Percentiles rank a stretch among this genome's conserved stretches.
Conservation (phyloP, 2,797 vertebrate genomes). For the Decapterus maruadsi region DNA sequence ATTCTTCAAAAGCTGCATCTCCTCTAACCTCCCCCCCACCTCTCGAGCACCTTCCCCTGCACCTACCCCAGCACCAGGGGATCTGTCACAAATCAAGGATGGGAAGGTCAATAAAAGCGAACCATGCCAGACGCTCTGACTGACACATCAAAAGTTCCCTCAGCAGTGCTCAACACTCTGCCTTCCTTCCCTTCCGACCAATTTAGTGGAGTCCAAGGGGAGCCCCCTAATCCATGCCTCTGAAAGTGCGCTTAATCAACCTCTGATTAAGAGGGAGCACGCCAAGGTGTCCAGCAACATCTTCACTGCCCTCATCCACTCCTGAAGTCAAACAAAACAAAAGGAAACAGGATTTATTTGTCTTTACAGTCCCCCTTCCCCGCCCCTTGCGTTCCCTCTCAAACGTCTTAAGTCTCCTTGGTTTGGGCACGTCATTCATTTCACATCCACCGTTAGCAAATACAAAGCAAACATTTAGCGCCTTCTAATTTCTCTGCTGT, state of each 20-base stretch:
- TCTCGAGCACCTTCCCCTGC: conserved; percentile 24
- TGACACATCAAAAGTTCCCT: conserved; percentile 75
- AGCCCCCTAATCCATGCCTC: conserved; percentile 77
- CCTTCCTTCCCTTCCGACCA: conserved; percentile 77
- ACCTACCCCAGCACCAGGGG: conserved; percentile 66
- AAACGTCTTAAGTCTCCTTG: conserved; percentile 49
- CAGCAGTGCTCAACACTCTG: conserved; percentile 48
- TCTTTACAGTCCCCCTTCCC: conserved; percentile 20
- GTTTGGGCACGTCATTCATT: conserved; percentile 41
- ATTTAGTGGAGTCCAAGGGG: conserved; percentile 74
- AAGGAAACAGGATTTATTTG: conserved; percentile 58
- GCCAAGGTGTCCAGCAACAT: conserved; percentile 64
- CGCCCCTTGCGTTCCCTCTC: conserved; percentile 19
- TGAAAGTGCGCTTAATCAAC: conserved; percentile 74
- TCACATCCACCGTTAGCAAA: conserved; percentile 54
- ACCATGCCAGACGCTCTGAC: conserved; percentile 66
- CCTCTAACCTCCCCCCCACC: conserved; percentile 54
- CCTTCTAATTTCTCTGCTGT: conserved; percentile 51
- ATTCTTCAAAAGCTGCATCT: conserved; percentile 71
- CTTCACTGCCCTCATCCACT: conserved; percentile 35
- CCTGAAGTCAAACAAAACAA: conserved; percentile 52
- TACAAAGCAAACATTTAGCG: conserved; percentile 67
- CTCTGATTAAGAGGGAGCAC: conserved; percentile 76
- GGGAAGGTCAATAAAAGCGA: conserved; percentile 71
- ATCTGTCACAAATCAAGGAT: conserved; percentile 79